Base-by-base conservation (phyloP, 2,797 vertebrate genomes). In the Avahi laniger region DNA sequence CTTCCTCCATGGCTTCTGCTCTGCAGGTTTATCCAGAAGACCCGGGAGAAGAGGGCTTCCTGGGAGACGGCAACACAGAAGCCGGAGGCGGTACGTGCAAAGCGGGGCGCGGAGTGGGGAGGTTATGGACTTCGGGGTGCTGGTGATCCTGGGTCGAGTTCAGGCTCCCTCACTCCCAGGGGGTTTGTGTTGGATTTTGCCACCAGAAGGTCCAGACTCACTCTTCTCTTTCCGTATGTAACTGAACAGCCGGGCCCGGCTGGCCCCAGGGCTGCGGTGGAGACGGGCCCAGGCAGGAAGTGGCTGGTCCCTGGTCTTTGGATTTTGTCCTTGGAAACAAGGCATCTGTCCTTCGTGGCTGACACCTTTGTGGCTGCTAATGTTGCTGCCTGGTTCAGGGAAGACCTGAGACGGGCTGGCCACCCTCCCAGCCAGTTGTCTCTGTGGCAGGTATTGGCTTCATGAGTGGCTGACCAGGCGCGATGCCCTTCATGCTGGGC, bases 11-110 rank as follows among this genome's bases (percentile, higher is more conserved):
- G 18, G 14, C 17, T 11, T 61, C 10, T 30, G 20, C 35, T n/a
- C 65, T 30, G 18, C 69, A 67, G 59, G 50, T 14, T 14, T 14
- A 48, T 54, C 7, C 43, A 8, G 43, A 13, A 3, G 6, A n/a
- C 15, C 10, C 9, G 10, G 20, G 54, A 2, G 7, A 70, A 63
- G 57, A 65, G 14, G 67, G 15, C 43, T 61, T 69, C 78, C 38
- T 0, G 11, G 52, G 18, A 52, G 30, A 17, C 30, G 11, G 10
- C 20, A 0, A 1, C 0, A 0, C 4, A 11, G 8, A 33, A 4
- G 33, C 57, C 24, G 4, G 14, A 14, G 46, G 15, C 0, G 24
- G 85, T 59, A 26, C 17, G 78, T 72, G 85, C 17, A 50, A 20
- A 30, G 35, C n/a, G 9, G 2, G 2, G 33, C 3, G 3, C 7